A percentile compares a stretch with the other conserved stretches of the same genome.
These are phyloP conservation scores for Misgurnus mizolepis DNA, from an alignment of 2,113 vertebrate genomes.

Conservation along the genomic window DNA sequence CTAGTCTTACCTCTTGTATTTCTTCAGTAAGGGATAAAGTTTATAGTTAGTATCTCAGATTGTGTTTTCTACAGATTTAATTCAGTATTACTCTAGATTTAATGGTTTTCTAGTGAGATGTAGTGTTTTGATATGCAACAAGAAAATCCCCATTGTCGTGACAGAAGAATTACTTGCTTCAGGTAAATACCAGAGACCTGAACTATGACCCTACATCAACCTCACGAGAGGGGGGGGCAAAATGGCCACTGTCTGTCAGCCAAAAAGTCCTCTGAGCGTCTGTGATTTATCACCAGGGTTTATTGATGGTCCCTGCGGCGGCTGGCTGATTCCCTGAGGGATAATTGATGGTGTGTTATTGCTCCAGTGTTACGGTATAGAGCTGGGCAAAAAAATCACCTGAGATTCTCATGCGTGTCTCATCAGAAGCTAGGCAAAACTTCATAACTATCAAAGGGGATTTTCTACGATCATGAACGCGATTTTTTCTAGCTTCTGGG, in stretches of 20 bases:
- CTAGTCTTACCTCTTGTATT: too few species aligned
- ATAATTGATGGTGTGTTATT: constrained; percentile 47
- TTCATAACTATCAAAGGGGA: too few species aligned
- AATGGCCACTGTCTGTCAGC: neutral
- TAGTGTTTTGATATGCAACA: constrained; percentile 40
- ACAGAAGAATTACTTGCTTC: constrained; percentile 48
- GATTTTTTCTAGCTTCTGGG: too few species aligned
- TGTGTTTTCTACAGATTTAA: constrained; percentile 45
- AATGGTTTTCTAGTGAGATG: constrained; percentile 59
- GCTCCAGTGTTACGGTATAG: constrained; percentile 24
- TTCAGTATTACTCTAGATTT: constrained; percentile 57
- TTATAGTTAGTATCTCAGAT: constrained; percentile 12
- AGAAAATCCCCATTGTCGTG: constrained; percentile 12
- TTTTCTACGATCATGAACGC: too few species aligned
- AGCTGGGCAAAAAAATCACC: neutral
- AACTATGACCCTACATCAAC: constrained; percentile 56
- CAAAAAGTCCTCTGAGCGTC: constrained; percentile 1
- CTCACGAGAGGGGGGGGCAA: constrained; percentile 43
- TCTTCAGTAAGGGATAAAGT: too few species aligned
- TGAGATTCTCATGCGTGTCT: too few species aligned
- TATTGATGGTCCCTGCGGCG: neutral
- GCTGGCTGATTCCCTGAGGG: neutral
- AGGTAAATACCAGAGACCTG: constrained; percentile 50
- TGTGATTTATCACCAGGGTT: constrained; percentile 12
- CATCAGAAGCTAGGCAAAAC: too few species aligned